Evolutionary conservation across 2,797 vertebrate species (phyloP).

Genomic region (Karalla daura): DNA sequence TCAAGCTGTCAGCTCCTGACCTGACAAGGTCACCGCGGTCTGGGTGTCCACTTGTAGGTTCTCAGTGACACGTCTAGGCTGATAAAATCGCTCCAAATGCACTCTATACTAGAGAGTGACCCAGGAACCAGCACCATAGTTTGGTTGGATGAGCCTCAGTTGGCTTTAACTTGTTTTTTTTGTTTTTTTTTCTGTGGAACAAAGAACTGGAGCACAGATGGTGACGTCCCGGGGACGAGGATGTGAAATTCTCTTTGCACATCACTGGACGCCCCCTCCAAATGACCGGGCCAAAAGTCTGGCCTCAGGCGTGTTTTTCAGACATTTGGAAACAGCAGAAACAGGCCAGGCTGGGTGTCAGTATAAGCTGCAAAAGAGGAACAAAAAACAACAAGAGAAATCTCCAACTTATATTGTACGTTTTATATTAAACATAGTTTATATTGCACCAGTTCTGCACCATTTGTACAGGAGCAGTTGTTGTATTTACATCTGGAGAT

Average conservation of each 20-base stretch:
- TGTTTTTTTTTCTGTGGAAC: background rate
- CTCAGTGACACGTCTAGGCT: background rate
- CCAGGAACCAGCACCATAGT: background rate
- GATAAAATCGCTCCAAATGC: background rate
- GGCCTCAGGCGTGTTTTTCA: background rate
- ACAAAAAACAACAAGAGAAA: background rate
- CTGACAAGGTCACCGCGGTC: background rate
- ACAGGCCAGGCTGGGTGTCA: background rate
- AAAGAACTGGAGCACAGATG: constrained; percentile 31
- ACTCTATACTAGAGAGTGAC: too few species aligned
- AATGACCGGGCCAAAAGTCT: background rate
- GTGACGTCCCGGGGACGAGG: constrained; percentile 16
- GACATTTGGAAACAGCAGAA: background rate
- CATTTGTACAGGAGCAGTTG: too few species aligned
- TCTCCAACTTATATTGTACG: too few species aligned
- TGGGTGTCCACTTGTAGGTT: too few species aligned
- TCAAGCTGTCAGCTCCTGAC: constrained; percentile 19
- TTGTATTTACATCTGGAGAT: too few species aligned
- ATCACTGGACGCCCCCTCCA: background rate
- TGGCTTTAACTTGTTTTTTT: background rate
- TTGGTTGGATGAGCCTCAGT: background rate
- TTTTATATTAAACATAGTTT: too few species aligned
- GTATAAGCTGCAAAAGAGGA: too few species aligned
- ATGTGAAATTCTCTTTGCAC: constrained; percentile 3
- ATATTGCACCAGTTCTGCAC: too few species aligned